These are phyloP conservation scores for Sarcophaga subvicina DNA, from an alignment of 2,888 invertebrate genomes.

Conservation along the genomic window DNA sequence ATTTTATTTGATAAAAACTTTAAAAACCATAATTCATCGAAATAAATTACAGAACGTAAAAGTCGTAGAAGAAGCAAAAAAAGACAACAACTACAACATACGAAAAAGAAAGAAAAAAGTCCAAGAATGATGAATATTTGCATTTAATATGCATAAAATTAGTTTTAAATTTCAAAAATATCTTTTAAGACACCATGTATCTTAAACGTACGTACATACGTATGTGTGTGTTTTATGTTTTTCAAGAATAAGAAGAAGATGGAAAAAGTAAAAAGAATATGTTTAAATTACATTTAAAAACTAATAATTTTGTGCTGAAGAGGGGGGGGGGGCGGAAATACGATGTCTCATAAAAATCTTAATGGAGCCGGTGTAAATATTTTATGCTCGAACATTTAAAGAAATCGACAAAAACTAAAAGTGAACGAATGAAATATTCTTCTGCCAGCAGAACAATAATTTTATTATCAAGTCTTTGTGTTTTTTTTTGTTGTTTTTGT, in stretches of 20 bases:
- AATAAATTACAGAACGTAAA: slow-evolving; percentile 64
- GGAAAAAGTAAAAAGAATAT: background rate
- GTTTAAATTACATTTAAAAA: background rate
- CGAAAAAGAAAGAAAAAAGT: background rate
- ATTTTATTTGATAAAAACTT: slow-evolving; percentile 47
- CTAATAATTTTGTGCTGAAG: background rate
- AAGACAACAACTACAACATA: background rate
- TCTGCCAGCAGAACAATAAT: slow-evolving; percentile 17
- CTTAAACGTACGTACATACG: background rate
- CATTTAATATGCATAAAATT: slow-evolving; percentile 68
- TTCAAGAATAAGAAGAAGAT: background rate
- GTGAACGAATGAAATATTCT: background rate
- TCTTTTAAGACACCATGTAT: background rate
- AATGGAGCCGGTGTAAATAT: slow-evolving; percentile 47
- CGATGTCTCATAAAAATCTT: slow-evolving; percentile 15
- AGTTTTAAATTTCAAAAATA: slow-evolving; percentile 30
- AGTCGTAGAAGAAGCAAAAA: no score
- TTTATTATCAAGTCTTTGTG: background rate
- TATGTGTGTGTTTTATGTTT: background rate
- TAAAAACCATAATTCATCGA: slow-evolving; percentile 65
- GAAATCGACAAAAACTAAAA: background rate
- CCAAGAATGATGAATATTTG: slow-evolving; percentile 41
- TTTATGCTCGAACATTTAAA: slow-evolving; percentile 36
- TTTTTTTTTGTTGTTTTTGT: background rate
- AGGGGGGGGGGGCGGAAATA: background rate